Evolutionary conservation across 2,797 vertebrate genomes (phyloP).

Genomic region (Pseudotriccus pelzelni): DNA sequence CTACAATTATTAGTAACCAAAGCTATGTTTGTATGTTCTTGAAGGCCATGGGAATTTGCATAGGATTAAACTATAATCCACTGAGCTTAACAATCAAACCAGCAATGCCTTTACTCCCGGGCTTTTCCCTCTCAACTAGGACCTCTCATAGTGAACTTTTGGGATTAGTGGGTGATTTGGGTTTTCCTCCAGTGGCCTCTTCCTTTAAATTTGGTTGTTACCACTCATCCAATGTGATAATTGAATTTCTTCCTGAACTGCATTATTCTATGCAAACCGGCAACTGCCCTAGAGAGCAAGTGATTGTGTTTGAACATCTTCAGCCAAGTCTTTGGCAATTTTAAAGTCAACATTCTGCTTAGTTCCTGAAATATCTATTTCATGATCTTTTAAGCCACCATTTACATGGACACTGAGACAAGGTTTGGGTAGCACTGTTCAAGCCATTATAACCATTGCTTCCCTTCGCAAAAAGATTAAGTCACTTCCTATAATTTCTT

Average conservation of each 20-base stretch:
- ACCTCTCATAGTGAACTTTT: conserved; percentile 6
- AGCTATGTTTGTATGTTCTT: not conserved
- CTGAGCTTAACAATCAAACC: not conserved
- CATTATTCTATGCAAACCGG: not conserved
- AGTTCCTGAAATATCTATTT: not conserved
- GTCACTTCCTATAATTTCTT: not conserved
- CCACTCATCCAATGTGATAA: conserved; percentile 59
- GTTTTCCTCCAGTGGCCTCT: conserved; percentile 33
- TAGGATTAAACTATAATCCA: not conserved
- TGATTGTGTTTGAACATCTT: not conserved
- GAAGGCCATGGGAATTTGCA: not conserved
- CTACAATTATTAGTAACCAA: not conserved
- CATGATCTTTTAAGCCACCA: not conserved
- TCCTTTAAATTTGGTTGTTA: conserved; percentile 31
- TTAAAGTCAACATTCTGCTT: not conserved
- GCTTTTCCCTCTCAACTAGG: not conserved
- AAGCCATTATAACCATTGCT: not conserved
- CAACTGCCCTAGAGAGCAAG: not conserved
- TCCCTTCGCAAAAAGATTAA: not conserved
- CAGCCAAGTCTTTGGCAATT: not conserved
- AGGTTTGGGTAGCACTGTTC: not conserved
- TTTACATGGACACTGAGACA: not conserved
- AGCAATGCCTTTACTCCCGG: not conserved
- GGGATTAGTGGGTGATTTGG: not conserved
- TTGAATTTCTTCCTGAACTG: conserved; percentile 65